Base-by-base conservation (phyloP, 2,888 invertebrate genomes). In the Brachynemurus nebulosus region DNA sequence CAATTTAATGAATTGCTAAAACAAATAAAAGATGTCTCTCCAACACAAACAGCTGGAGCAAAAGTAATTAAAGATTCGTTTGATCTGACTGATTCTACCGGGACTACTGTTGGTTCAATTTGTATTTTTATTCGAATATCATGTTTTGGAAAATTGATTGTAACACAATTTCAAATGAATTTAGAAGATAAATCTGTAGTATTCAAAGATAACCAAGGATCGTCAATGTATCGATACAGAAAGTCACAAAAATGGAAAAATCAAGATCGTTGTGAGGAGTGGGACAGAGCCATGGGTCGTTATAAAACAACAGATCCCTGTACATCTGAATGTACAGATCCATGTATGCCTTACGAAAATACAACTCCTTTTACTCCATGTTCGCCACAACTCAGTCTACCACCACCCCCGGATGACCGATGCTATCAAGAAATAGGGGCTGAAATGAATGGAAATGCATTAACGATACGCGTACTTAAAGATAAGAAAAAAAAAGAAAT, bases 341-440 rank as follows among this genome's bases (percentile, higher is more conserved):
- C 17, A 17, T 12, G 16, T 16, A 17, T 8, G 11, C 25, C 25
- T 4, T n/a, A 40, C 12, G 40, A 25, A 40, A 14, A 20, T 6
- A 8, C 23, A 2, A 4, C 33, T 33, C 37, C 37, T n/a, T 21
- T 12, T 9, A 14, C 12, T 11, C 27, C 23, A 19, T 34, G 34
- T 7, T 11, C 16, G 4, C 33, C 12, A 17, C 8, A 6, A 12
- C 17, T 6, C n/a, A n/a, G 16, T 8, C 16, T 27, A 5, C 25
- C 40, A 25, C 25, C 17, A 27, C 23, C 67, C 12, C 69, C 69
- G 41, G 69, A 63, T 37, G 67, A 68, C 55, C 45, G 67, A 62
- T 67, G 67, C 27, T 76, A 72, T 51, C 76, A 78, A 60, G 78
- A 80, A 62, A 78, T 80, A 34, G 74, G 74, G 1, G 78, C 78